Percentiles rank a stretch among this genome's conserved stretches.
Evolutionary conservation across 2,888 invertebrate genomes (phyloP).

Genomic region (Empis stercorea): DNA sequence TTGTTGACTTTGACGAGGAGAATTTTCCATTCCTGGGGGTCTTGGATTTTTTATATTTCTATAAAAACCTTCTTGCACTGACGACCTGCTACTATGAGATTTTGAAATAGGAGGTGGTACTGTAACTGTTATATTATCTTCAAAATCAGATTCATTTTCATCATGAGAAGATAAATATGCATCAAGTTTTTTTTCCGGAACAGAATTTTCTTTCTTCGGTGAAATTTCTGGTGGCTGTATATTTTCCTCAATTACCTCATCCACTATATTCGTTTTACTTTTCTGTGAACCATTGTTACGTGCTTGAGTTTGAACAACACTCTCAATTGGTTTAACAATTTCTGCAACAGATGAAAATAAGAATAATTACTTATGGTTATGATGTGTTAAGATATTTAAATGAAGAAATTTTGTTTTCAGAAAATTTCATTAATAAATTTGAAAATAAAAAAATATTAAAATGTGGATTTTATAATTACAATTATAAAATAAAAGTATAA

Average conservation of each 20-base stretch:
- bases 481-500: too few species aligned
- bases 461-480: too few species aligned
- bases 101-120: slow-evolving; percentile 37
- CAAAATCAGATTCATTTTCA: slow-evolving; percentile 41
- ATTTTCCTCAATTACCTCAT: not conserved
- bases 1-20: slow-evolving; percentile 10
- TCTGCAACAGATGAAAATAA: too few species aligned
- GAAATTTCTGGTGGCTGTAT: slow-evolving; percentile 1
- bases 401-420: too few species aligned
- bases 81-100: slow-evolving; percentile 15
- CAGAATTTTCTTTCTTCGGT: slow-evolving; percentile 4
- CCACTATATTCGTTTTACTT: not conserved
- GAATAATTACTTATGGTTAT: too few species aligned
- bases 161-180: slow-evolving; percentile 16
- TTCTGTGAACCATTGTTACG: too few species aligned
- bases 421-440: too few species aligned
- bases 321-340: slow-evolving; percentile 2
- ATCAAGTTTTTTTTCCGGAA: slow-evolving; percentile 7
- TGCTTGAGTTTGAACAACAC: not conserved
- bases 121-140: slow-evolving; percentile 46
- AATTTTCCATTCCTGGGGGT: slow-evolving; percentile 38
- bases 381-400: too few species aligned
- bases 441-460: too few species aligned
- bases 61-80: slow-evolving; percentile 15
- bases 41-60: slow-evolving; percentile 25